Percentiles rank a stretch among this genome's conserved stretches.
These are phyloP conservation scores for Anoplopoma fimbria DNA, from an alignment of 2,113 vertebrate genomes.

Conservation along the genomic window DNA sequence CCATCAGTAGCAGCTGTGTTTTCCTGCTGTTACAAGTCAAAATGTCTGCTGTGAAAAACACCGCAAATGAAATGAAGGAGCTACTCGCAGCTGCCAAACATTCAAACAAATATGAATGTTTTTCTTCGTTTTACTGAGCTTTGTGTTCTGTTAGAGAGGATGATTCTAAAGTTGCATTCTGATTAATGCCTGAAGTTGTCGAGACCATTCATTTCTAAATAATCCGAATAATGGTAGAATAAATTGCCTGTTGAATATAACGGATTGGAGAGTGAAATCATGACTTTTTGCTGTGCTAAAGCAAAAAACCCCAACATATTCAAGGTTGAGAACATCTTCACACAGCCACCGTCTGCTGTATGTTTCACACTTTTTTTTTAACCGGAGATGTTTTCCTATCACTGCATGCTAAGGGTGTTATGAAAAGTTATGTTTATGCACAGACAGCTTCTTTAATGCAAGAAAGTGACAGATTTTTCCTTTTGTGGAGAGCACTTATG, in stretches of 20 bases:
- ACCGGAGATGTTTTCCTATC: neutral
- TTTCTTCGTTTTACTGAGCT: neutral
- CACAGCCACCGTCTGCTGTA: slow-evolving; percentile 6
- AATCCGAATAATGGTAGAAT: neutral
- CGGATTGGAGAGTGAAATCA: neutral
- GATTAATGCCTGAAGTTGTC: neutral
- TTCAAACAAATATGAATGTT: neutral
- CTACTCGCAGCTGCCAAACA: neutral
- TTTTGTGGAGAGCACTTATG: neutral
- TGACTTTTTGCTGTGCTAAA: neutral
- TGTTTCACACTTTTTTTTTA: neutral
- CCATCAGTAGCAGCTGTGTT: neutral
- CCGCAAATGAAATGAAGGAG: too few species aligned
- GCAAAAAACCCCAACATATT: neutral
- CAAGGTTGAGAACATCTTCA: slow-evolving; percentile 4
- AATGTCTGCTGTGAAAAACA: neutral
- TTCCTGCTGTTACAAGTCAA: neutral
- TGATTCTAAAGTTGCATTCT: neutral
- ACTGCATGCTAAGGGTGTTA: slow-evolving; percentile 34
- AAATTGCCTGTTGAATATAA: neutral
- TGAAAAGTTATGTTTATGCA: slow-evolving; percentile 1
- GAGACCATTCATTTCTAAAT: neutral
- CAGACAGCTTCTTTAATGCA: slow-evolving; percentile 8
- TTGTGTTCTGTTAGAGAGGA: neutral
- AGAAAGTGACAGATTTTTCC: slow-evolving; percentile 31